A percentile compares a stretch with the other conserved stretches of the same genome.
phyloP scores from a whole-genome alignment of 1,140 invertebrate species.

The Achroia grisella region DNA sequence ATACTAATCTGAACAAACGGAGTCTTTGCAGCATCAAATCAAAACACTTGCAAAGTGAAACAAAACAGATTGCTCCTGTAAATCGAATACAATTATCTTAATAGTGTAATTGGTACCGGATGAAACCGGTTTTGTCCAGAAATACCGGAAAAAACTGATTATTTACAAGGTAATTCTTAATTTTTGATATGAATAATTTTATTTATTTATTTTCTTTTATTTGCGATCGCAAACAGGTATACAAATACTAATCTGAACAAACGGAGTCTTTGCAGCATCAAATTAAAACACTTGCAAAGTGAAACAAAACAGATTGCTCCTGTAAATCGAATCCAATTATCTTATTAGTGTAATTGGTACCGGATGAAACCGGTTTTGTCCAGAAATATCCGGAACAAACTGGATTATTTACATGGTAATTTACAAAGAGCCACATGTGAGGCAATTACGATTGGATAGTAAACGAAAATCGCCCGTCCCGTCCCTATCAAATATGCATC shows the following conservation, averaged over 20 bases:
- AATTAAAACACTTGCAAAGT: background rate
- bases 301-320: background rate
- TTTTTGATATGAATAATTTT: too few relatives aligned
- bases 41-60: background rate
- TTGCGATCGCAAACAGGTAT: too few relatives aligned
- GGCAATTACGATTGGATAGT: background rate
- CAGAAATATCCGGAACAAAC: background rate
- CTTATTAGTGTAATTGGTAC: background rate
- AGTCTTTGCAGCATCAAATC: too few relatives aligned
- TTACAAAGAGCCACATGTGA: background rate
- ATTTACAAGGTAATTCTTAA: background rate
- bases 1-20: too few relatives aligned
- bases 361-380: background rate
- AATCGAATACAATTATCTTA: background rate
- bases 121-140: background rate
- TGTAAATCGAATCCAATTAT: background rate
- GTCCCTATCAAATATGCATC: slow-evolving; percentile 1
- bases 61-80: slow-evolving; percentile 1
- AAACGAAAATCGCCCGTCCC: background rate
- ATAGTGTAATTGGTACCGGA: background rate
- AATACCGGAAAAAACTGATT: background rate
- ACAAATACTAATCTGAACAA: too few relatives aligned
- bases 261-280: too few relatives aligned
- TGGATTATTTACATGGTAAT: background rate
- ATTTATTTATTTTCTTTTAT: too few relatives aligned